These are phyloP conservation scores for Drosophila aldrichi DNA, from an alignment of 2,888 invertebrate genomes.

Conservation along the genomic window DNA sequence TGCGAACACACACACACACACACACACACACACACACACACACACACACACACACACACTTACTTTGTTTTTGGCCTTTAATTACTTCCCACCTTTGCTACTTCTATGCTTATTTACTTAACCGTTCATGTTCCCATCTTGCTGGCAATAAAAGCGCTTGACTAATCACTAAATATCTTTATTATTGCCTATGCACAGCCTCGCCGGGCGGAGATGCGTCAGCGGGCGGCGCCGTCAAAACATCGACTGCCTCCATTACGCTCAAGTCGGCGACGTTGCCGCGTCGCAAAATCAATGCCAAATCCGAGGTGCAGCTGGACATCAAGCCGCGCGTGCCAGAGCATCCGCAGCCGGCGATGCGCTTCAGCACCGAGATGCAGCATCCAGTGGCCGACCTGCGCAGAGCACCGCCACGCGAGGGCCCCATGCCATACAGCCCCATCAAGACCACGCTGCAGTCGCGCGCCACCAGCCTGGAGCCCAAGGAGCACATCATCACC, in stretches of 20 bases:
- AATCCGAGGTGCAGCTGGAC: slow-evolving; percentile 88
- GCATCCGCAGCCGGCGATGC: slow-evolving; percentile 83
- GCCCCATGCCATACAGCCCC: slow-evolving; percentile 84
- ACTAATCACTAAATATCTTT: slow-evolving; percentile 16
- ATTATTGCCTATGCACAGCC: slow-evolving; percentile 50
- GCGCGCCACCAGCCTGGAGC: slow-evolving; percentile 87
- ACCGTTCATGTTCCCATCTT: slow-evolving; percentile 32
- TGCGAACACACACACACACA: slow-evolving; percentile 6
- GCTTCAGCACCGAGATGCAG: slow-evolving; percentile 88
- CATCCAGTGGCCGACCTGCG: slow-evolving; percentile 86
- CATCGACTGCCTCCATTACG: slow-evolving; percentile 88
- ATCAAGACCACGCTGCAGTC: slow-evolving; percentile 80
- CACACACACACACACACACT: background rate
- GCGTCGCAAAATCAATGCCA: slow-evolving; percentile 88
- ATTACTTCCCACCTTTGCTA: slow-evolving; percentile 19
- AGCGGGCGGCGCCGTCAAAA: slow-evolving; percentile 85
- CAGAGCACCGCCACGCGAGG: slow-evolving; percentile 85
- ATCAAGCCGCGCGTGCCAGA: slow-evolving; percentile 85
- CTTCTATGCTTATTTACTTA: slow-evolving; percentile 34
- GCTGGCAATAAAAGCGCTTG: background rate
- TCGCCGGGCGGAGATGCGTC: slow-evolving; percentile 74
- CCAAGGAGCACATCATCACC: slow-evolving; percentile 90
- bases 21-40: background rate
- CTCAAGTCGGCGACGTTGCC: slow-evolving; percentile 89
- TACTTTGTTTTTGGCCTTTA: slow-evolving; percentile 17